A percentile compares a stretch with the other conserved stretches of the same genome.
Evolutionary conservation across 2,797 vertebrate genomes (phyloP).

Genomic region (Paratrypauchen microcephalus): DNA sequence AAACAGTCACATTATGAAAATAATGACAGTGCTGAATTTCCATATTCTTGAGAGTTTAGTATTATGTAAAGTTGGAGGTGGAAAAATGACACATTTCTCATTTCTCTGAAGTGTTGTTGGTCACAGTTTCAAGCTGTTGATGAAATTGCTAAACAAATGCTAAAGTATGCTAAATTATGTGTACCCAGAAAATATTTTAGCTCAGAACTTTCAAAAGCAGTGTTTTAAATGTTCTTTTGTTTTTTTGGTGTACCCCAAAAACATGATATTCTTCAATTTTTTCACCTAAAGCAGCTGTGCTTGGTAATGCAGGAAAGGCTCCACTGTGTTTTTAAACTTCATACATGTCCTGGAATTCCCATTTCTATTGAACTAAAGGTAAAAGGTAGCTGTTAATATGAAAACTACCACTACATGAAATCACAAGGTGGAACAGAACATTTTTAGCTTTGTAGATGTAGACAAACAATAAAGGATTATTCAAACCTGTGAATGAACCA

Average conservation of each 20-base stretch:
- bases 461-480: too few relatives aligned
- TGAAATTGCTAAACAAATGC: conserved; percentile 4
- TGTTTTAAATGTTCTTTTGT: conserved; percentile 5
- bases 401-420: too few relatives aligned
- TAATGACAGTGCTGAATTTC: neutral
- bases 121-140: neutral
- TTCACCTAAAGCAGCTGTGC: too few relatives aligned
- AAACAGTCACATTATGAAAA: neutral
- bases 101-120: conserved; percentile 2
- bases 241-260: neutral
- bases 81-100: neutral
- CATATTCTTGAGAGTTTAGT: neutral
- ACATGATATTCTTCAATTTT: neutral
- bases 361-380: too few relatives aligned
- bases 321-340: too few relatives aligned
- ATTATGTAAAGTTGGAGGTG: neutral
- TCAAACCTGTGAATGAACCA: too few relatives aligned
- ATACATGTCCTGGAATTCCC: too few relatives aligned
- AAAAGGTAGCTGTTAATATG: too few relatives aligned
- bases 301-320: neutral
- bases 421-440: too few relatives aligned
- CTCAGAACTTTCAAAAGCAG: neutral
- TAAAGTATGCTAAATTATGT: conserved; percentile 10
- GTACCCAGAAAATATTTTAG: conserved; percentile 20
- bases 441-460: too few relatives aligned